phyloP scores from a whole-genome alignment of 2,888 invertebrate species.

The Callyntrura guangdongensis region DNA sequence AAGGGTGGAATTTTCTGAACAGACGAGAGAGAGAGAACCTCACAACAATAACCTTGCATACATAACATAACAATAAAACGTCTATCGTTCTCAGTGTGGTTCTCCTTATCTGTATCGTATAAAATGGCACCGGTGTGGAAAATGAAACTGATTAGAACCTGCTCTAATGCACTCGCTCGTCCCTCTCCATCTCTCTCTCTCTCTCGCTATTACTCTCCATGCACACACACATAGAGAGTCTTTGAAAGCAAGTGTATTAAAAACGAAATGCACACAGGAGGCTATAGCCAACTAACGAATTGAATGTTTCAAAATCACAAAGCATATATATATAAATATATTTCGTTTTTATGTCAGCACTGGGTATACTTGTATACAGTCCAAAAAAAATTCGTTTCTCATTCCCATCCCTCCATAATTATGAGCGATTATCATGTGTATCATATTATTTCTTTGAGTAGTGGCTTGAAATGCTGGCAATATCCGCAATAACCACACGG shows the following conservation, averaged over 20 bases:
- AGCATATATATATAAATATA: not conserved
- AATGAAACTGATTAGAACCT: slow-evolving; percentile 69
- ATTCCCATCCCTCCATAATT: slow-evolving; percentile 58
- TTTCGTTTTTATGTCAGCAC: not conserved
- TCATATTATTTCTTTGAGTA: not conserved
- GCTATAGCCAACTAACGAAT: slow-evolving; percentile 5
- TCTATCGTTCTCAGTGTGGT: not conserved
- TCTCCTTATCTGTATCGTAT: slow-evolving; percentile 37
- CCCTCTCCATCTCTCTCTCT: not conserved
- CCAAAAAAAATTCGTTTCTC: slow-evolving; percentile 2
- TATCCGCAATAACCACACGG: slow-evolving; percentile 44
- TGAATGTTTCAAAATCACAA: slow-evolving; percentile 49
- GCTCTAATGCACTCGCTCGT: slow-evolving; percentile 50
- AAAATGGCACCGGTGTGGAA: slow-evolving; percentile 67
- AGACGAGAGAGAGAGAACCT: not conserved
- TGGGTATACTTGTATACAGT: not conserved
- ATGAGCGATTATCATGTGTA: slow-evolving; percentile 44
- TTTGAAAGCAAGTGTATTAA: slow-evolving; percentile 64
- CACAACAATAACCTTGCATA: slow-evolving; percentile 23
- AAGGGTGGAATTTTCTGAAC: slow-evolving; percentile 70
- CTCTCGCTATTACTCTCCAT: not conserved
- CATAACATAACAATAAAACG: not conserved
- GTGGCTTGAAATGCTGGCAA: not conserved
- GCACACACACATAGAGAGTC: not conserved
- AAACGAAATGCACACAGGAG: slow-evolving; percentile 48